Evolutionary conservation across 1,140 invertebrate species (phyloP).

Genomic region (Drosophila carrolli): DNA sequence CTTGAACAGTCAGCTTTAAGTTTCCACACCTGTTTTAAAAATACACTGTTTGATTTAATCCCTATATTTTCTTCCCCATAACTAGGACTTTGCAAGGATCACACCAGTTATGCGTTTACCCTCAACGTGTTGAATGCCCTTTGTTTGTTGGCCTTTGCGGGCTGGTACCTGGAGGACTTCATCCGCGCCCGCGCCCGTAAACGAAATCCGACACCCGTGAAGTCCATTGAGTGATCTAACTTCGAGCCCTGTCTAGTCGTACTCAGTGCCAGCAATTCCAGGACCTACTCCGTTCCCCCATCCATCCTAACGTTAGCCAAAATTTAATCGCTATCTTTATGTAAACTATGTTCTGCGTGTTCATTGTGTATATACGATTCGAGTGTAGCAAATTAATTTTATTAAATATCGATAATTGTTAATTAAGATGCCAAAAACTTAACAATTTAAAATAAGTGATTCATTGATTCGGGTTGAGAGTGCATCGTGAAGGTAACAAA

Average conservation of each 20-base stretch:
- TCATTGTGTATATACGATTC: conserved; percentile 75
- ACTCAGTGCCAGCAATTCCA: conserved; percentile 6
- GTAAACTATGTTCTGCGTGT: conserved; percentile 54
- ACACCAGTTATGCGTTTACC: conserved; percentile 86
- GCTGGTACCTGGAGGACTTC: conserved; percentile 74
- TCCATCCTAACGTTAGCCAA: conserved; percentile 50
- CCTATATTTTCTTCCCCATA: conserved; percentile 15
- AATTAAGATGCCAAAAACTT: conserved; percentile 48
- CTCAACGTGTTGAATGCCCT: conserved; percentile 87
- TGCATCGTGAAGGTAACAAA: neutral
- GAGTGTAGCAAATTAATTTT: conserved; percentile 67
- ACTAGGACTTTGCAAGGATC: conserved; percentile 87
- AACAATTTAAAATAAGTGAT: conserved; percentile 9
- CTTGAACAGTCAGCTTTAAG: too few relatives aligned
- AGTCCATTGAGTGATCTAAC: conserved; percentile 5
- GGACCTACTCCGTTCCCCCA: neutral
- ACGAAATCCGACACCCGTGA: conserved; percentile 44
- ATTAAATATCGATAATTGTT: conserved; percentile 65
- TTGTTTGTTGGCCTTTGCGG: conserved; percentile 62
- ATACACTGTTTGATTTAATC: neutral
- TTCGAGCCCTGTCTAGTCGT: neutral
- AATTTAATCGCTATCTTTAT: conserved; percentile 40
- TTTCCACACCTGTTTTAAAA: too few relatives aligned
- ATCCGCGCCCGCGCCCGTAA: conserved; percentile 35
- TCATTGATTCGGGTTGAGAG: neutral